phyloP scores from a whole-genome alignment of 37 sponge, comb jelly and placozoan species.

The Amphimedon queenslandica region DNA sequence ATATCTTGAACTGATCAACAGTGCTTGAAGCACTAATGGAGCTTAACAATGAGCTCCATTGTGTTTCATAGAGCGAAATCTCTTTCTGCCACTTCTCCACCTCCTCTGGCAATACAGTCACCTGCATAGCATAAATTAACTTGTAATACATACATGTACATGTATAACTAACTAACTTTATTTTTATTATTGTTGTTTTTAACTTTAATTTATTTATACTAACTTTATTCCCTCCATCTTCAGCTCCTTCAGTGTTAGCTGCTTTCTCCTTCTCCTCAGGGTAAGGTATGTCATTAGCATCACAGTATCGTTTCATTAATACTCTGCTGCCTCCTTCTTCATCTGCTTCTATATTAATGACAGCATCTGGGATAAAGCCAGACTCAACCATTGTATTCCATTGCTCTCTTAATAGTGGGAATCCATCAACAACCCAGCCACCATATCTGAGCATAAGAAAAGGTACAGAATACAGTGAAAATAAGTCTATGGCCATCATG shows the following conservation, averaged over 20 bases:
- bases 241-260: background rate
- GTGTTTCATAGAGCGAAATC: constrained; percentile 35
- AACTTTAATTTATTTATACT: constrained; percentile 1
- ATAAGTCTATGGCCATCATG: no score
- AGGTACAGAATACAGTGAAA: background rate
- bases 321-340: constrained; percentile 31
- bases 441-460: constrained; percentile 58
- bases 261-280: constrained; percentile 13
- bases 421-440: constrained; percentile 96
- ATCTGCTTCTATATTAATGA: constrained; percentile 68
- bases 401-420: constrained; percentile 86
- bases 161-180: background rate
- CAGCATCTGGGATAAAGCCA: constrained; percentile 80
- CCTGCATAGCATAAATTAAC: background rate
- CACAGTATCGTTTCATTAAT: constrained; percentile 2
- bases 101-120: constrained; percentile 4
- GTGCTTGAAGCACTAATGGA: constrained; percentile 69
- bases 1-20: constrained; percentile 24
- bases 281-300: constrained; percentile 33
- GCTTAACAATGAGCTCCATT: constrained; percentile 62
- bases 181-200: background rate
- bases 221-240: background rate
- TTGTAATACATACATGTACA: background rate
- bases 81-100: constrained; percentile 45
- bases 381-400: constrained; percentile 88